Base-by-base conservation (phyloP, 2,113 vertebrate genomes). In the Cyanoliseus patagonus region DNA sequence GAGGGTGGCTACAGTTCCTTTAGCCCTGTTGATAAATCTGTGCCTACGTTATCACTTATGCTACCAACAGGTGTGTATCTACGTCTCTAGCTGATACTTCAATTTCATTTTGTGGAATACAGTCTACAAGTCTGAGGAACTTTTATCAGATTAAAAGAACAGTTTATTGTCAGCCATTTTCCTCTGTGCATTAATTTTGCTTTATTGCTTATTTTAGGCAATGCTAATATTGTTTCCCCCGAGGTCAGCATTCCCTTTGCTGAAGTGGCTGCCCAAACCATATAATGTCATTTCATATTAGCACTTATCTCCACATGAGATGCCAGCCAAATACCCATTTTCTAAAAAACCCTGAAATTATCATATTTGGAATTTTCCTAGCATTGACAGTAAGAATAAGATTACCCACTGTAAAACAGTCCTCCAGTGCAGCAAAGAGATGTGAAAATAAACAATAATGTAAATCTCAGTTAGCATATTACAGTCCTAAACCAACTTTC, bases 401-500 rank as follows among this genome's bases (percentile, higher is more conserved):
- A 88, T 70, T 76, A 93, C 37, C 67, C 86, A 86, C n/a, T 70
- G 28, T 55, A 86, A 72, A 95, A 84, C 14, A 94, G 55, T 81
- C 76, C 80, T 94, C 17, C 42, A 86, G 13, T 72, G 66, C 62
- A 86, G 88, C 61, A 92, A 61, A 93, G 53, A 88, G 73, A 81
- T n/a, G 79, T n/a, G 55, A 84, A 97, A 91, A 94, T 31, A 88
- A 93, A 76, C 70, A 83, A 76, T 63, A 75, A 44, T 20, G n/a
- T 90, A 68, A 62, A 86, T 53, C 53, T 51, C 30, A 35, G 46
- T 88, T 90, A 81, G 33, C 27, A 75, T 9, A 28, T 90, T 74
- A 86, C 19, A 78, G 31, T 94, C 55, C 55, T 92, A 4, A 7
- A 84, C 75, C 30, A 94, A 61, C 42, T 80, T 81, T 57, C 30